Conservation (phyloP, 2,888 invertebrate genomes). For the Priocnemis perturbator region DNA sequence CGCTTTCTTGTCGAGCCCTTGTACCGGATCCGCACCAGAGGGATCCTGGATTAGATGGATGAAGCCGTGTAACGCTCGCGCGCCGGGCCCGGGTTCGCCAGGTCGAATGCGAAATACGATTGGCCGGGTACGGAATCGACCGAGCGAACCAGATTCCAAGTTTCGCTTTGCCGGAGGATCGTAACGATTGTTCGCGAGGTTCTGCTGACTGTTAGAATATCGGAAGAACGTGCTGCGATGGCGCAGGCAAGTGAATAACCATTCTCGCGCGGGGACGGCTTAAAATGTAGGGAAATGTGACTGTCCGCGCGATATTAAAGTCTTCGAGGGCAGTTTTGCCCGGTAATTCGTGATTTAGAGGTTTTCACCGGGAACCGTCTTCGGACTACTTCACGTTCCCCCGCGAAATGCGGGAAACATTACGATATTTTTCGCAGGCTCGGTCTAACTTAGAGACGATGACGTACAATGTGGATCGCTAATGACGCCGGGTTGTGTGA, state of each 20-base stretch:
- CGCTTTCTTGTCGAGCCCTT: too few species aligned
- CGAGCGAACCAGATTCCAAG: conserved; percentile 21
- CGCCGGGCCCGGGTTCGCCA: neutral
- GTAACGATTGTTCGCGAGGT: conserved; percentile 48
- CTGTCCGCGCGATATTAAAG: neutral
- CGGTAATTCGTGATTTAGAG: too few species aligned
- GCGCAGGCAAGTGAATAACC: conserved; percentile 22
- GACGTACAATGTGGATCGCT: too few species aligned
- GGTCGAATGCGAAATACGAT: conserved; percentile 45
- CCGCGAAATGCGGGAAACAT: too few species aligned
- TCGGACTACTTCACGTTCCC: too few species aligned
- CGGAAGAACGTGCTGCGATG: conserved; percentile 42
- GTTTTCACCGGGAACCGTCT: too few species aligned
- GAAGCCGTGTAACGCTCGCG: conserved; percentile 16
- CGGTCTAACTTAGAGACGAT: too few species aligned
- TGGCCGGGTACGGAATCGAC: conserved; percentile 23
- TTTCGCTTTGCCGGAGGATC: conserved; percentile 27
- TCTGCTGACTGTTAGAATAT: conserved; percentile 45
- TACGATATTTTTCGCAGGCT: too few species aligned
- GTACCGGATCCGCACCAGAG: too few species aligned
- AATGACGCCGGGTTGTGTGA: too few species aligned
- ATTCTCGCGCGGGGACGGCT: conserved; percentile 3
- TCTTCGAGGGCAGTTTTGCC: neutral
- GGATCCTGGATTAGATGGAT: conserved; percentile 21
- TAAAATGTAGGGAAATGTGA: neutral